A percentile compares a stretch with the other conserved stretches of the same genome.
phyloP scores from a whole-genome alignment of 2,113 vertebrate genomes.

The Nycticryphes semicollaris region DNA sequence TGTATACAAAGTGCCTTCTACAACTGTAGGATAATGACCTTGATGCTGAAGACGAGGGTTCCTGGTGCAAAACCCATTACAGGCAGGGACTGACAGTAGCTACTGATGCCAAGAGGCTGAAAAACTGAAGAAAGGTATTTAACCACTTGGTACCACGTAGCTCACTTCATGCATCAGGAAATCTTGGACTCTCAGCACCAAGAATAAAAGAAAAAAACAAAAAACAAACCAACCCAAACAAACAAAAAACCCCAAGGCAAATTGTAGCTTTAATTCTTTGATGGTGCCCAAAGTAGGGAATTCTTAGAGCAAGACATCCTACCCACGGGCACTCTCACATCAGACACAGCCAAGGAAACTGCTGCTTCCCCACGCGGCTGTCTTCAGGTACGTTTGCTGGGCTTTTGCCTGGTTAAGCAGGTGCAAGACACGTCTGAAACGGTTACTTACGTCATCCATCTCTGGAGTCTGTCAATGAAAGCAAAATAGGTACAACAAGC shows the following conservation, averaged over 20 bases:
- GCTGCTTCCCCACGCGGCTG: background rate
- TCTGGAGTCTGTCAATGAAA: conserved; percentile 21
- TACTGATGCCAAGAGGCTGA: background rate
- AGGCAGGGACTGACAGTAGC: background rate
- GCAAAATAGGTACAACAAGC: background rate
- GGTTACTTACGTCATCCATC: conserved; percentile 1
- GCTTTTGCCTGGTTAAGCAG: background rate
- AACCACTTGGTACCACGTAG: background rate
- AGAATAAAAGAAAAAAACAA: background rate
- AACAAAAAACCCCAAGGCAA: background rate
- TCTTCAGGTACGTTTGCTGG: background rate
- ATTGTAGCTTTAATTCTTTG: background rate
- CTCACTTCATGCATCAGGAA: background rate
- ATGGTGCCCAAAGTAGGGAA: background rate
- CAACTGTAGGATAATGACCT: background rate
- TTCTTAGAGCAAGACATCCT: background rate
- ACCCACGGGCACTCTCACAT: background rate
- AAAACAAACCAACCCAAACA: no score
- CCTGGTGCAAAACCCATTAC: background rate
- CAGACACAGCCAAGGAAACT: background rate
- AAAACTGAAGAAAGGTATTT: background rate
- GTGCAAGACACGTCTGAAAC: background rate
- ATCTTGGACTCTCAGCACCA: background rate
- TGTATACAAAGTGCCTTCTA: background rate
- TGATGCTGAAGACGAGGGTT: background rate